Evolutionary conservation across 2,113 vertebrate genomes (phyloP).

Genomic region (Rattus rattus): DNA sequence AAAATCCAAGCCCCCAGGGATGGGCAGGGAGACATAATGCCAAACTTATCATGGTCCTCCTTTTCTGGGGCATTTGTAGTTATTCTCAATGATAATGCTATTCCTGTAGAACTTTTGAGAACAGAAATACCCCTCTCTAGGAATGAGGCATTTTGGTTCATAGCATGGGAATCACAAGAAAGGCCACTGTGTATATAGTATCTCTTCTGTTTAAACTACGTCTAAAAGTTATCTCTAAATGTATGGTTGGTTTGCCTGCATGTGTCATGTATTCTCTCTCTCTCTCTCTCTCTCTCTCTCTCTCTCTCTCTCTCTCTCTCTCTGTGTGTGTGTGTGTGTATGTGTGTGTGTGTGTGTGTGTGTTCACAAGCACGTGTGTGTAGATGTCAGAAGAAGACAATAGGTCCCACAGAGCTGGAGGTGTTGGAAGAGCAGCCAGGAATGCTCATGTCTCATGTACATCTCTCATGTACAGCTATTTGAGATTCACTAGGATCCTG

Average conservation of each 20-base stretch:
- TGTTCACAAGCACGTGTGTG: neutral
- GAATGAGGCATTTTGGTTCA: neutral
- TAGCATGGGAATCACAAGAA: neutral
- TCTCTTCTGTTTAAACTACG: neutral
- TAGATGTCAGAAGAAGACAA: neutral
- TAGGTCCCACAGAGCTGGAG: neutral
- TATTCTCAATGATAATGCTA: neutral
- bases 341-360: neutral
- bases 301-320: too few relatives aligned
- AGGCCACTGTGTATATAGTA: neutral
- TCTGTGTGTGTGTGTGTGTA: too few relatives aligned
- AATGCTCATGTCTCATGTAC: neutral
- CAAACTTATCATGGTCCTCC: neutral
- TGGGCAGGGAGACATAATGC: neutral
- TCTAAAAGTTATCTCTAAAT: neutral
- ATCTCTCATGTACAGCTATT: neutral
- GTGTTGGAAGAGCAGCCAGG: neutral
- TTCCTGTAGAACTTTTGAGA: neutral
- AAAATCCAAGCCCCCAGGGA: neutral
- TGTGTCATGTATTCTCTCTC: neutral
- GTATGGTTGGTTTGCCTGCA: neutral
- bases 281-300: too few relatives aligned
- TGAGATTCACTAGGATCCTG: neutral
- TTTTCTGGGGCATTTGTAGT: neutral
- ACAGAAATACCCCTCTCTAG: neutral